Base-by-base conservation (phyloP, 2,888 invertebrate species). In the Parascotia fuliginaria region DNA sequence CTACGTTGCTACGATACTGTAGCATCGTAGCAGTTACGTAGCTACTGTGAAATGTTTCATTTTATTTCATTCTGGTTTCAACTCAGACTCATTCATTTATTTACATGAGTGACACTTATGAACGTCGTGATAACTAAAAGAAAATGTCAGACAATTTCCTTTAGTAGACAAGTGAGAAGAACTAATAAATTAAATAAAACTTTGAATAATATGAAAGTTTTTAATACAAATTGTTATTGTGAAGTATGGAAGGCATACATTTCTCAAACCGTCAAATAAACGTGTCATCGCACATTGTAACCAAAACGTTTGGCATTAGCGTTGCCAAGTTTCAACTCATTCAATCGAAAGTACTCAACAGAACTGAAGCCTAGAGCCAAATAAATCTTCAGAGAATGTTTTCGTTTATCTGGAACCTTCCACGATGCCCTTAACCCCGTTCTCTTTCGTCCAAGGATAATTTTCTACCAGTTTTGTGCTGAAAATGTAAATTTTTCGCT, bases 391-490 rank as follows among this genome's bases (percentile, higher is more conserved):
- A 49, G 46, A 60, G 65, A 81, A 81, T 84, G 83, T 83, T 82
- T 79, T 73, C 79, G 77, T 82, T 82, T 82, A 81, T 83, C 81
- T 74, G 75, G 62, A 73, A 76, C 78, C 79, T 76, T 81, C 73
- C 71, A 70, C 74, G 64, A 62, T 53, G 66, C 45, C 45, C 57
- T 50, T 19, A 19, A 19, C 19, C 19, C 19, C 19, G 3, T 19
- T 5, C 38, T 29, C 51, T 60, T 22, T 28, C 19, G 31, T 9
- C 16, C 45, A 39, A 28, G 29, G 29, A 14, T 31, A 38, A 12
- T 31, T 38, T 38, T n/a, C 40, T 64, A 27, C 44, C 31, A 53
- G 50, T 67, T 43, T 76, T 72, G 62, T 19, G 67, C 72, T 60
- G 45, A 61, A 70, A 65, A 66, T 67, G 63, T 55, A 61, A 70